Percentiles rank a stretch among this genome's conserved stretches.
phyloP scores from a whole-genome alignment of 64 coral and sea anemone genomes.

The Hydrozoanthus tunicans region DNA sequence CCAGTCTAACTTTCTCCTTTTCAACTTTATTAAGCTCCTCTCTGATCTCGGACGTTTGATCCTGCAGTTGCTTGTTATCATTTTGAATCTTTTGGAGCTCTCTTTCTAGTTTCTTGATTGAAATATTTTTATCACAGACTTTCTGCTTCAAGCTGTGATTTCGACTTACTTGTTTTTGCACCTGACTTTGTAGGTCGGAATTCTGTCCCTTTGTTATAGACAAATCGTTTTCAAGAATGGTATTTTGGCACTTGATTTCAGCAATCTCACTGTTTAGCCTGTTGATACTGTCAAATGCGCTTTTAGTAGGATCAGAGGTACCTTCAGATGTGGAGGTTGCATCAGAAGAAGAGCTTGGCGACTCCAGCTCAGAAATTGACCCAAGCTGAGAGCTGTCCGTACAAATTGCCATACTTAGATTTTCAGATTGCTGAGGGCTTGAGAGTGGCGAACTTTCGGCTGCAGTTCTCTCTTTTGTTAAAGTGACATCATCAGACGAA shows the following conservation, averaged over 20 bases:
- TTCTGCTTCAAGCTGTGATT: constrained; percentile 86
- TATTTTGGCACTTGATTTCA: constrained; percentile 82
- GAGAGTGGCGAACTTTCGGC: not conserved
- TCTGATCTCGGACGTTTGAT: constrained; percentile 53
- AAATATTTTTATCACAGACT: constrained; percentile 71
- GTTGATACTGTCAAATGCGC: constrained; percentile 48
- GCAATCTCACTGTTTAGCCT: constrained; percentile 87
- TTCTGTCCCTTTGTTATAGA: constrained; percentile 84
- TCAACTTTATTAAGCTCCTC: constrained; percentile 83
- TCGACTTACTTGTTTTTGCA: constrained; percentile 80
- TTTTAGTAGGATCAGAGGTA: not conserved
- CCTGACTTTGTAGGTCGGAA: constrained; percentile 77
- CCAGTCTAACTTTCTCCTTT: constrained; percentile 79
- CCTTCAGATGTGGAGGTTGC: constrained; percentile 68
- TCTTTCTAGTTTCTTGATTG: constrained; percentile 79
- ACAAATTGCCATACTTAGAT: constrained; percentile 58
- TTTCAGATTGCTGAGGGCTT: constrained; percentile 24
- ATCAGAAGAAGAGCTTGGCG: constrained; percentile 73
- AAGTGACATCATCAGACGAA: not conserved
- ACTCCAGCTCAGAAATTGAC: constrained; percentile 72
- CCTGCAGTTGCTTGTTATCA: constrained; percentile 74
- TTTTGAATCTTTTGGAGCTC: constrained; percentile 67
- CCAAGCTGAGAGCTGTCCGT: constrained; percentile 73
- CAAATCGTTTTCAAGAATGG: constrained; percentile 81
- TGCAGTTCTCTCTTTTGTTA: not conserved